A percentile compares a stretch with the other conserved stretches of the same genome.
These are phyloP conservation scores for Araneus ventricosus DNA, from an alignment of 1,140 invertebrate species.

Conservation along the genomic window DNA sequence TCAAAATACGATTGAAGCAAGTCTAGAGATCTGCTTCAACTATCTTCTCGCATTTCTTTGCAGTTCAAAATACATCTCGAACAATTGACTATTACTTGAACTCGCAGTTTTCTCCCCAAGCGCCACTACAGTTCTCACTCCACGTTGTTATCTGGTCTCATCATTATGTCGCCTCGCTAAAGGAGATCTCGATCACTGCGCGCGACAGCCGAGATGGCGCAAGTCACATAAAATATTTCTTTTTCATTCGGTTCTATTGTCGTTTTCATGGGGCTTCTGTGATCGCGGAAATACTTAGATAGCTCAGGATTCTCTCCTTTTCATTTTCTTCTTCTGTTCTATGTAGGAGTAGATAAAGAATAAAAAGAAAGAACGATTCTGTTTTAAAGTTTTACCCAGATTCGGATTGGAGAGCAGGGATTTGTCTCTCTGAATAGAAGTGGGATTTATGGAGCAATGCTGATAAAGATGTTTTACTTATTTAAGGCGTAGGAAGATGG, in stretches of 20 bases:
- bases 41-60: no score
- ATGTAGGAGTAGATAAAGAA: not conserved
- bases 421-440: not conserved
- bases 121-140: not conserved
- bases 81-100: conserved; percentile 30
- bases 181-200: not conserved
- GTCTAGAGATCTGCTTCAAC: no score
- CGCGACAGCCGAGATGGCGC: not conserved
- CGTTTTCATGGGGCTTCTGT: not conserved
- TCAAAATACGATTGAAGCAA: no score
- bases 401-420: conserved; percentile 4
- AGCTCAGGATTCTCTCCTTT: not conserved
- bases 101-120: not conserved
- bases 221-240: conserved; percentile 11
- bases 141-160: conserved; percentile 20
- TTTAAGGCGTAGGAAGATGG: not conserved
- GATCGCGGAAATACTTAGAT: not conserved
- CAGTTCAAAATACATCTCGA: not conserved
- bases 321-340: not conserved
- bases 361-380: not conserved
- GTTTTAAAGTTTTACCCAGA: not conserved
- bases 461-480: not conserved
- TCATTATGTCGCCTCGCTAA: not conserved
- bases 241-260: conserved; percentile 5
- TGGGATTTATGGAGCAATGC: not conserved